Evolutionary conservation across 1,140 invertebrate genomes (phyloP).

Genomic region (Pogonomyrmex californicus): DNA sequence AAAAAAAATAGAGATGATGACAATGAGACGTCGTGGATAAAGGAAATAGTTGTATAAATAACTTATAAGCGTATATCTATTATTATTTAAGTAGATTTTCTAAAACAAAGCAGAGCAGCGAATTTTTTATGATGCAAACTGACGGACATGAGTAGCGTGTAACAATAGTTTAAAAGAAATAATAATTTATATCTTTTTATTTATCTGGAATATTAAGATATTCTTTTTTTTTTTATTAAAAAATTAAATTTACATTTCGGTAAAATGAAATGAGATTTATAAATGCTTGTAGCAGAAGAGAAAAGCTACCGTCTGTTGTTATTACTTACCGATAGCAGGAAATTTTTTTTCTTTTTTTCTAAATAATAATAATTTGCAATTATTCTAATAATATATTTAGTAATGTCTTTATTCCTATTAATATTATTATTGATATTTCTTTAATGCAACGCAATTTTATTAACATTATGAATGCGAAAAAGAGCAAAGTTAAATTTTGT

Average conservation of each 20-base stretch:
- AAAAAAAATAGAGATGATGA: no score
- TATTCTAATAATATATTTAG: neutral
- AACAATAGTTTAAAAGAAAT: neutral
- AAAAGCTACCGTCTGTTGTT: neutral
- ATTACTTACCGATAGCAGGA: conserved; percentile 14
- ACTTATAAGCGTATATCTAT: neutral
- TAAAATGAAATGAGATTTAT: neutral
- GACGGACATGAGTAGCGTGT: neutral
- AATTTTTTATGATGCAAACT: neutral
- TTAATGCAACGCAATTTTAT: neutral
- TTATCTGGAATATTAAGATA: neutral
- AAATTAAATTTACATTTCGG: neutral
- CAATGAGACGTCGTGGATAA: no score
- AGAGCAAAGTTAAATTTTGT: neutral
- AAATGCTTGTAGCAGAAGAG: neutral
- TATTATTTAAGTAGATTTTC: neutral
- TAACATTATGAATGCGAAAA: neutral
- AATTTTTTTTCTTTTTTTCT: neutral
- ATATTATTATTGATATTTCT: no score
- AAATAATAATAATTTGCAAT: conserved; percentile 4
- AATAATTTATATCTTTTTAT: neutral
- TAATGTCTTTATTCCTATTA: neutral
- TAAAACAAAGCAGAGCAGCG: neutral
- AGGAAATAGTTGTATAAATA: neutral
- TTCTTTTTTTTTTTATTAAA: neutral